Conservation (phyloP, 1,140 invertebrate species). For the Chrysoperla carnea region DNA sequence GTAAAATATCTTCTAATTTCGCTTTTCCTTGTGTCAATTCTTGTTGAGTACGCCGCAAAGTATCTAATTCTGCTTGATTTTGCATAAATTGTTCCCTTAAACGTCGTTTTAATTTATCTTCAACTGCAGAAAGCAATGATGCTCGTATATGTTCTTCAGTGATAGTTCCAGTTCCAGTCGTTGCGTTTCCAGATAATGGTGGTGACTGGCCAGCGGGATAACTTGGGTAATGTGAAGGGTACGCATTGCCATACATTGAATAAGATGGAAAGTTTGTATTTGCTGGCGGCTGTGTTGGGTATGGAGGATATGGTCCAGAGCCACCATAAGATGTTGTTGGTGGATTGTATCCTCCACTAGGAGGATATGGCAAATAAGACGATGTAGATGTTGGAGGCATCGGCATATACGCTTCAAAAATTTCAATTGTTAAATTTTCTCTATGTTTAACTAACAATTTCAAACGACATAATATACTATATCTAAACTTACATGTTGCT, state of each 20-base stretch:
- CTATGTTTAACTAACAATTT: no score
- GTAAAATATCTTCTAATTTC: slow-evolving; percentile 68
- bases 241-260: slow-evolving; percentile 13
- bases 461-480: neutral
- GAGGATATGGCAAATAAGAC: slow-evolving; percentile 11
- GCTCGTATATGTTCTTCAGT: slow-evolving; percentile 89
- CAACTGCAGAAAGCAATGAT: slow-evolving; percentile 83
- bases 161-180: slow-evolving; percentile 54
- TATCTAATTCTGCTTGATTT: slow-evolving; percentile 81
- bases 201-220: slow-evolving; percentile 21
- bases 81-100: slow-evolving; percentile 81
- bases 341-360: slow-evolving; percentile 2
- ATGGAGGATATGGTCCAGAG: slow-evolving; percentile 16
- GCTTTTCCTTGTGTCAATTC: slow-evolving; percentile 75
- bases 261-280: slow-evolving; percentile 11
- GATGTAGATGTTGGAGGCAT: slow-evolving; percentile 27
- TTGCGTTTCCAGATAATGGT: slow-evolving; percentile 25
- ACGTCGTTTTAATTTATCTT: slow-evolving; percentile 77
- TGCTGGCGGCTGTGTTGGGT: slow-evolving; percentile 16
- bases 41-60: slow-evolving; percentile 69
- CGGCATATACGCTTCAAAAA: slow-evolving; percentile 38
- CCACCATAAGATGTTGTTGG: slow-evolving; percentile 6
- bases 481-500: slow-evolving; percentile 25
- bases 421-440: slow-evolving; percentile 2
- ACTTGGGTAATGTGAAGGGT: slow-evolving; percentile 15